Evolutionary conservation across 1,140 invertebrate species (phyloP), one percentile per base, ranked within the genome.

Genomic region (Brachionus paranguensis): DNA sequence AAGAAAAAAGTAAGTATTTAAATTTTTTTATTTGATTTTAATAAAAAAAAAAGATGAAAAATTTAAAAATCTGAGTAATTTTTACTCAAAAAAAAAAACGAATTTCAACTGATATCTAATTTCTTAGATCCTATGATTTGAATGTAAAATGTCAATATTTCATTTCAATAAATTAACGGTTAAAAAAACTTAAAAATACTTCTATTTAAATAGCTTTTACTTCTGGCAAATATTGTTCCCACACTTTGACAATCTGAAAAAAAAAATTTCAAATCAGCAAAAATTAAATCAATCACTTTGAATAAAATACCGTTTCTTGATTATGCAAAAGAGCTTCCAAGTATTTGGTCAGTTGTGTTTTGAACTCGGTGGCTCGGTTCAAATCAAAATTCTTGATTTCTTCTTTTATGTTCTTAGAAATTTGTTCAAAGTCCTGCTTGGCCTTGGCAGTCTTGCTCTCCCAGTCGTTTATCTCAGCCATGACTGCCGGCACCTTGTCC

Each of bases 371-470:
- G 12, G 97, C 93, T 86, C 96, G 92, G 70, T 93, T 92, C 79
- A 93, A 91, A 88, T 98, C 96, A 90, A 97, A 97, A 37, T 94
- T 91, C 86, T 96, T 95, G 88, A 99, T 92, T 90, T 99, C 97
- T 84, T 94, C 94, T 87, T 97, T 96, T 85, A 99, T 99, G 89
- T 95, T 95, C 86, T 93, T 93, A 1, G 96, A 98, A 87, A 99
- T 98, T 86, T 93, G 93, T 87, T 98, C 94, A 90, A 99, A 99
- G 87, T 98, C 96, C 87, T 97, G 95, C 88, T 98, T 95, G 8
- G 95, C 94, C 86, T 95, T 92, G 87, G 98, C 96, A 8, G 98
- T 96, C 90, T 98, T 98, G 1, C 94, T 91, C 88, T 98, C 95
- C 94, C 95, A 98, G 92, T 83, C 60, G 12, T 70, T 53, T 4